These are phyloP conservation scores for Pissodes strobi DNA, from an alignment of 1,140 invertebrate species.

Conservation along the genomic window DNA sequence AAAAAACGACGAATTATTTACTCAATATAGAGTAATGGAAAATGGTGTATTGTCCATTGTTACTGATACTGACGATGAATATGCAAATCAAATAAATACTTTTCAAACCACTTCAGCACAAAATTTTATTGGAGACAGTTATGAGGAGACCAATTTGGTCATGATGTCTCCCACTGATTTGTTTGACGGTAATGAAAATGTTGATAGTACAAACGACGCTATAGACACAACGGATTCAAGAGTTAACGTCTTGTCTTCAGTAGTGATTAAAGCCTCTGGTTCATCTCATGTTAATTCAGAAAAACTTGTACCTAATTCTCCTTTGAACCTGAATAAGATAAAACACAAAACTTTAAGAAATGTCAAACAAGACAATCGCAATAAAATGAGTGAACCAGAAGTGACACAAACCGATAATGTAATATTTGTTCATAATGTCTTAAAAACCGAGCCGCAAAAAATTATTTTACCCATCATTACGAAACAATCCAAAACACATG, in stretches of 20 bases:
- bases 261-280: slow-evolving; percentile 11
- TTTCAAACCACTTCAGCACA: background rate
- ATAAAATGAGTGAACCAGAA: too few relatives aligned
- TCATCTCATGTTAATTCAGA: background rate
- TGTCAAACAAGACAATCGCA: background rate
- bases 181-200: background rate
- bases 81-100: background rate
- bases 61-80: background rate
- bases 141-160: slow-evolving; percentile 6
- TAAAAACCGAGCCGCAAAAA: background rate
- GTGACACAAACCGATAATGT: background rate
- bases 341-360: background rate
- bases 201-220: too few relatives aligned
- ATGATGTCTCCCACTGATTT: slow-evolving; percentile 10
- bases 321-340: background rate
- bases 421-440: background rate
- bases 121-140: background rate
- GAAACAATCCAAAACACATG: background rate
- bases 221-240: background rate
- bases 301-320: too few relatives aligned
- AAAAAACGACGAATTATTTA: slow-evolving; percentile 2
- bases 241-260: slow-evolving; percentile 12
- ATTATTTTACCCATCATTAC: slow-evolving; percentile 1
- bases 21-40: slow-evolving; percentile 14
- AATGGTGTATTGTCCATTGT: background rate